Percentiles rank a stretch among this genome's conserved stretches.
Evolutionary conservation across 2,113 vertebrate genomes (phyloP).

Genomic region (Bothrops jararaca): DNA sequence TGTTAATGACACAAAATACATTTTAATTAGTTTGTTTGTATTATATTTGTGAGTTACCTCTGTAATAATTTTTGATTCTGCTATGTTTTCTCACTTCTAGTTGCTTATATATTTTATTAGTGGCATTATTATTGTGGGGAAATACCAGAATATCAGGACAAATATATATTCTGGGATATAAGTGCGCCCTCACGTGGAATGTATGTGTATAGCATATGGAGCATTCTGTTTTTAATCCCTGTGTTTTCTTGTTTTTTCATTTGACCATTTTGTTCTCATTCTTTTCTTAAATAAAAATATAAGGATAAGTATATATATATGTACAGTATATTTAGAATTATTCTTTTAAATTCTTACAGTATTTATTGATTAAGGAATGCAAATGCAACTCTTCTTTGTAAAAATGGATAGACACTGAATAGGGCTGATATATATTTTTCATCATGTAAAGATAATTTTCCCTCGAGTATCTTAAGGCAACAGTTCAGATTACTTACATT

Average conservation of each 20-base stretch:
- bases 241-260: constrained; percentile 25
- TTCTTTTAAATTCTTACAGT: background rate
- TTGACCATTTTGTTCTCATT: background rate
- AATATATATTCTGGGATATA: constrained; percentile 50
- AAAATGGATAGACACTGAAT: background rate
- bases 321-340: background rate
- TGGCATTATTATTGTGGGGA: constrained; percentile 51
- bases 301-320: background rate
- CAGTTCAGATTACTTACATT: background rate
- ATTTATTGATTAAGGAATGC: background rate
- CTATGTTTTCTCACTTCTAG: constrained; percentile 64
- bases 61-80: constrained; percentile 62
- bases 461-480: background rate
- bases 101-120: constrained; percentile 70
- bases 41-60: constrained; percentile 57
- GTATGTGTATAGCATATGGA: constrained; percentile 24
- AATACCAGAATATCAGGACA: constrained; percentile 18
- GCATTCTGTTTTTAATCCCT: background rate
- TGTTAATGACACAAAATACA: constrained; percentile 40
- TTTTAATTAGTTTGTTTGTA: constrained; percentile 51
- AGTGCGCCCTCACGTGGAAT: constrained; percentile 76
- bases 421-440: background rate
- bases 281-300: background rate
- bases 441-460: background rate
- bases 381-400: background rate